Evolutionary conservation across 2,797 vertebrate genomes (phyloP), one percentile per base, ranked within the genome.

Genomic region (Thunnus albacares): DNA sequence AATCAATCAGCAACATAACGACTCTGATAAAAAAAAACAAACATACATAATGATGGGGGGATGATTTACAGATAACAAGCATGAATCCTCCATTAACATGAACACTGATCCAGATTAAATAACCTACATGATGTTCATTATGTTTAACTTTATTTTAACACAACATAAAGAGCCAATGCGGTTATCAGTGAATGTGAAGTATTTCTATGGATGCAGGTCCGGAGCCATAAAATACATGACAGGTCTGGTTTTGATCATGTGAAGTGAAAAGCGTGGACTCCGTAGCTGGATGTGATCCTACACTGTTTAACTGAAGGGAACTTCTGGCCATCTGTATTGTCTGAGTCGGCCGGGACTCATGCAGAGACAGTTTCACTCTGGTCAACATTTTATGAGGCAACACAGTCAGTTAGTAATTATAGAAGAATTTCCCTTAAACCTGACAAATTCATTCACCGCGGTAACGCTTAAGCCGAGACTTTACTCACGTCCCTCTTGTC

Each of bases 401-500:
- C 3, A 51, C 8, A 15, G 6, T 33, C 3, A 51, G 6, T 60
- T 24, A 18, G 18, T 51, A 47, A 65, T 28, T 47, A 38, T 13
- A 53, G 12, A 52, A 52, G 33, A 28, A 45, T 24, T 24, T 15
- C 28, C 28, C 33, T 26, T 71, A 33, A 35, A 78, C 65, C 43
- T 61, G 2, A 61, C 24, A 20, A 15, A 62, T n/a, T 53, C 10
- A 64, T 71, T 60, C 3, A 20, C 15, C 22, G 47, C 3, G 71
- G 20, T 45, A 41, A 43, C 30, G 24, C 9, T 41, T 6, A 53
- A 69, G 18, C 10, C 14, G 20, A 60, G 53, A 53, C 43, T 63
- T 68, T 28, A 18, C 47, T 78, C 35, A 11, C 28, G 11, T 63
- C 51, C 60, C 26, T 63, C 13, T n/a, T 63, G 43, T 59, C 51